Percentiles rank a stretch among this genome's conserved stretches.
Evolutionary conservation across 1,140 invertebrate genomes (phyloP).

Genomic region (Spodoptera litura): DNA sequence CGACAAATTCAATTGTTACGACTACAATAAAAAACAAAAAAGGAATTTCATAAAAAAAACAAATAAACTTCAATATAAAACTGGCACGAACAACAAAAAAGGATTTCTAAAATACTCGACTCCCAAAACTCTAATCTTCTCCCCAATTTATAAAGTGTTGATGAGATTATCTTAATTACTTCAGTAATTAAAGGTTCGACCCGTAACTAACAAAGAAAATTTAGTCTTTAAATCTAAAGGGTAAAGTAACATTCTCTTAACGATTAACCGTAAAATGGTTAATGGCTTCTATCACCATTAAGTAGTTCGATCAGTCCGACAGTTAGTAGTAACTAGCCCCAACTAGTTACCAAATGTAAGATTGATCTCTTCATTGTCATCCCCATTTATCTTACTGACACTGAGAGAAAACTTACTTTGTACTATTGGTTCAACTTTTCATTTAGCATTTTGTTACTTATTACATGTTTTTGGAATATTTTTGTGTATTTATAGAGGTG

Average conservation of each 20-base stretch:
- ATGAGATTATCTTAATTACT: slow-evolving; percentile 29
- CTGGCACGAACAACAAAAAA: too few relatives aligned
- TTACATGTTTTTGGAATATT: neutral
- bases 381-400: slow-evolving; percentile 8
- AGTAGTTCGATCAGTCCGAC: slow-evolving; percentile 29
- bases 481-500: too few relatives aligned
- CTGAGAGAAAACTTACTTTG: neutral
- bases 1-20: too few relatives aligned
- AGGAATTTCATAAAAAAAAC: too few relatives aligned
- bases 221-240: slow-evolving; percentile 28
- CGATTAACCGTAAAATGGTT: slow-evolving; percentile 34
- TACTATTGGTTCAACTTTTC: neutral
- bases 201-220: slow-evolving; percentile 23
- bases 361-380: slow-evolving; percentile 22
- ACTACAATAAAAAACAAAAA: too few relatives aligned
- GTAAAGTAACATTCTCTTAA: slow-evolving; percentile 14
- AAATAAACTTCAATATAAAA: too few relatives aligned
- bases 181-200: slow-evolving; percentile 18
- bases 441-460: neutral
- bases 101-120: too few relatives aligned
- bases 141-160: slow-evolving; percentile 14
- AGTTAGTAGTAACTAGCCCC: slow-evolving; percentile 14
- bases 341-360: slow-evolving; percentile 35
- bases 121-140: neutral
- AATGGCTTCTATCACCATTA: slow-evolving; percentile 39